A percentile compares a stretch with the other conserved stretches of the same genome.
phyloP scores from a whole-genome alignment of 2,797 vertebrate species.

The Mus caroli region DNA sequence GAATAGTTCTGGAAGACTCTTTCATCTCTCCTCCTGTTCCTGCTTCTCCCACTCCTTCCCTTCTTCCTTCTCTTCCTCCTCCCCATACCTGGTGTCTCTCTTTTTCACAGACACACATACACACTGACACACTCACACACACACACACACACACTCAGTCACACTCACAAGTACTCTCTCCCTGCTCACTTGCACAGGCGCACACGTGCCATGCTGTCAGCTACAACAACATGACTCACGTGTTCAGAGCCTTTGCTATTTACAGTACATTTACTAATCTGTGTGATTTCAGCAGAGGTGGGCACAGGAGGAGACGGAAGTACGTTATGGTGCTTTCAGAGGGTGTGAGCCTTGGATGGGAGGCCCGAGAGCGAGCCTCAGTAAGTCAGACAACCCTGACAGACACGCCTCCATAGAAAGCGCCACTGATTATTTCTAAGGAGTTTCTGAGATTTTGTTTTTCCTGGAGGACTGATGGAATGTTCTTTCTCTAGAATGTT shows the following conservation, averaged over 20 bases:
- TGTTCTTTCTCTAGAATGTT: neutral
- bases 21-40: neutral
- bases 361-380: neutral
- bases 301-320: neutral
- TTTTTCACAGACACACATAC: neutral
- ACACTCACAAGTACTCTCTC: no score
- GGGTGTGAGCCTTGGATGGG: neutral
- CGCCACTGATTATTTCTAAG: constrained; percentile 15
- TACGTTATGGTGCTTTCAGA: neutral
- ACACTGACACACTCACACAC: neutral
- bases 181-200: neutral
- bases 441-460: neutral
- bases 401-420: neutral
- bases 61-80: neutral
- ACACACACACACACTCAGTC: neutral
- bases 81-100: neutral
- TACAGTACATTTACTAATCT: neutral
- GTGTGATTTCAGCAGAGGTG: neutral
- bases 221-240: no score
- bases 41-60: neutral
- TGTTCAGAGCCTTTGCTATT: neutral
- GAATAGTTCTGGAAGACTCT: neutral
- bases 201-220: neutral
- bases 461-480: constrained; percentile 30
- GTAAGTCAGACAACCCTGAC: neutral